Conservation (phyloP, 2,113 vertebrate species). For the Corythoichthys intestinalis region DNA sequence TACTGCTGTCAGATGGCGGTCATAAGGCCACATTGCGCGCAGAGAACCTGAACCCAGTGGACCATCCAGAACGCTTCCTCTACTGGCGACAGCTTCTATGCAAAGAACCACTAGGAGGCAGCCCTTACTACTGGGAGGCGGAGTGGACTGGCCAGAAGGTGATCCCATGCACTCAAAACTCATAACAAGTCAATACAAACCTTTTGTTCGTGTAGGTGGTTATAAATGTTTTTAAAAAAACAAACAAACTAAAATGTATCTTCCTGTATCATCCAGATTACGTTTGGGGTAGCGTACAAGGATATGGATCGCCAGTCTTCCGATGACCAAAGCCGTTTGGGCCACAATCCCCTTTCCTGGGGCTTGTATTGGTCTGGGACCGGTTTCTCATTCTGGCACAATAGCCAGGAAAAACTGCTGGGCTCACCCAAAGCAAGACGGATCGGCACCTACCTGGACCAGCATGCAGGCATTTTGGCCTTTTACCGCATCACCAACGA, state of each 20-base stretch:
- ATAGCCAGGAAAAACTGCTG: conserved; percentile 56
- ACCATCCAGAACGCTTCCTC: conserved; percentile 68
- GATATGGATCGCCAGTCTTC: conserved; percentile 57
- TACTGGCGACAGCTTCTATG: conserved; percentile 76
- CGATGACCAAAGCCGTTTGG: conserved; percentile 64
- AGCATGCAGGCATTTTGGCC: conserved; percentile 64
- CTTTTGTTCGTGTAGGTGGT: neutral
- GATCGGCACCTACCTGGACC: conserved; percentile 73
- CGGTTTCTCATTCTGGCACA: conserved; percentile 70
- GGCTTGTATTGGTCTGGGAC: conserved; percentile 72
- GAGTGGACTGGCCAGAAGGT: conserved; percentile 76
- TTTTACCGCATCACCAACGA: conserved; percentile 64
- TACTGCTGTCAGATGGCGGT: conserved; percentile 58
- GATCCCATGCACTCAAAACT: neutral
- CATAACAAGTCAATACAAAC: no score
- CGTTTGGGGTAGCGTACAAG: conserved; percentile 66
- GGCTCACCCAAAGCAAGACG: conserved; percentile 56
- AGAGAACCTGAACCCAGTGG: conserved; percentile 62
- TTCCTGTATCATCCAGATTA: conserved; percentile 47
- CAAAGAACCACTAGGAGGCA: conserved; percentile 64
- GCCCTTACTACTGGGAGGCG: conserved; percentile 76
- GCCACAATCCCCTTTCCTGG: conserved; percentile 74
- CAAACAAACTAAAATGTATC: neutral
- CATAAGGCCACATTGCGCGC: conserved; percentile 59
- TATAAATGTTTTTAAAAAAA: neutral